A percentile compares a stretch with the other conserved stretches of the same genome.
Evolutionary conservation across 37 sponge, comb jelly and placozoan species (phyloP).

Genomic region (Cliona cf. orientalis): DNA sequence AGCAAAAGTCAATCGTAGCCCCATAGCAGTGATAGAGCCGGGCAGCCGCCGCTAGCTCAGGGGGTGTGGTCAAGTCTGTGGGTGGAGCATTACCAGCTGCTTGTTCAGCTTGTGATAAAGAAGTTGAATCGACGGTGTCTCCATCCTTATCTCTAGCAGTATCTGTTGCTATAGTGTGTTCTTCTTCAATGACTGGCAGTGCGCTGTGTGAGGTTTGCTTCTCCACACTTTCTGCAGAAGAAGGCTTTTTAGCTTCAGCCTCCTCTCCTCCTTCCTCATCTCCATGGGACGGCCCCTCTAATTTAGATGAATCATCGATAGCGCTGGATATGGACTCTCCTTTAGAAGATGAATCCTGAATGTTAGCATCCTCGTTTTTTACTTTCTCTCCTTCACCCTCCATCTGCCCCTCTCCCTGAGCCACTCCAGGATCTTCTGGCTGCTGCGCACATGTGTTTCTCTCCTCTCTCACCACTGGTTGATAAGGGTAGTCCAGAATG

Average conservation of each 20-base stretch:
- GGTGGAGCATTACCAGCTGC: no score
- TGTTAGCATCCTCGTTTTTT: no score
- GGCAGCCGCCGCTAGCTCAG: slow-evolving; percentile 1
- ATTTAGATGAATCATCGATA: no score
- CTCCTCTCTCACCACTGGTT: background rate
- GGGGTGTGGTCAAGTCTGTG: no score
- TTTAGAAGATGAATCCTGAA: no score
- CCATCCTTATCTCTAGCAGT: background rate
- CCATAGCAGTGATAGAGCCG: slow-evolving; percentile 58
- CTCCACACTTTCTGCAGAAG: background rate
- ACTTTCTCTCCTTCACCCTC: background rate
- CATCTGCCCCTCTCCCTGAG: background rate
- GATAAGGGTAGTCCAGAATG: slow-evolving; percentile 43
- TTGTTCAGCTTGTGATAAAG: no score
- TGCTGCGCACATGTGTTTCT: background rate
- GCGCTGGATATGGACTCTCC: no score
- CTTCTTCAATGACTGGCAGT: background rate
- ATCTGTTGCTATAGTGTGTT: background rate
- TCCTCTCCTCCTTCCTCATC: no score
- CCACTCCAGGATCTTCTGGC: background rate
- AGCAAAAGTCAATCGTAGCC: slow-evolving; percentile 42
- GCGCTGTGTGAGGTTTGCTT: background rate
- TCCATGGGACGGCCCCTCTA: no score
- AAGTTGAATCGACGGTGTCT: background rate
- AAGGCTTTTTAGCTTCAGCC: no score